phyloP scores from a whole-genome alignment of 2,113 vertebrate genomes.

The Lagopus muta region DNA sequence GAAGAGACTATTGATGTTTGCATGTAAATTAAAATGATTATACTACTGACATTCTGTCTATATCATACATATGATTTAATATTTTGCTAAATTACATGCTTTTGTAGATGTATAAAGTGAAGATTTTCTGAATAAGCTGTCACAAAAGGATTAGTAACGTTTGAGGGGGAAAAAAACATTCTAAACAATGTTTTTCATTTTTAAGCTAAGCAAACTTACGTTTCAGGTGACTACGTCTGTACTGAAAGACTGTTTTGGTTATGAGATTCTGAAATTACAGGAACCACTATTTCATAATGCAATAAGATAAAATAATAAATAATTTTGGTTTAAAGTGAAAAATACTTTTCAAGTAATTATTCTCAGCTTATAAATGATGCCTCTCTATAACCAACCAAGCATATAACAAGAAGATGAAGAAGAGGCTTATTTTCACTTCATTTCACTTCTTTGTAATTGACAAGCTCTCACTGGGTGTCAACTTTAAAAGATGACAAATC shows the following conservation, averaged over 20 bases:
- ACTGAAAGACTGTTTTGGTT: neutral
- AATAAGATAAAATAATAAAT: conserved; percentile 79
- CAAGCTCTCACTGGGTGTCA: conserved; percentile 92
- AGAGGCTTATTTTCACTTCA: conserved; percentile 94
- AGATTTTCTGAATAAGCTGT: neutral
- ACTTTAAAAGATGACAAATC: conserved; percentile 97
- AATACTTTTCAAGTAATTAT: conserved; percentile 93
- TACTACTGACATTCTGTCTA: neutral
- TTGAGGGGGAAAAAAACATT: neutral
- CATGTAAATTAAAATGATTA: conserved; percentile 10
- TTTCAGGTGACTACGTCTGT: neutral
- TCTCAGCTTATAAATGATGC: conserved; percentile 92
- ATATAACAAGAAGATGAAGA: conserved; percentile 99
- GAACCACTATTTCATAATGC: neutral
- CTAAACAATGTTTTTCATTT: neutral
- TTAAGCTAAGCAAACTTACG: conserved; percentile 1
- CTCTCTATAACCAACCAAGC: conserved; percentile 88
- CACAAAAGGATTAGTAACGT: neutral
- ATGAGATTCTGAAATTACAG: conserved; percentile 46
- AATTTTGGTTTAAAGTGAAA: conserved; percentile 85
- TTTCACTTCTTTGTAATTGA: conserved; percentile 98
- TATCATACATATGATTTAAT: neutral
- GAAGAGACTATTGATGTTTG: conserved; percentile 19
- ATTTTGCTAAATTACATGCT: conserved; percentile 27
- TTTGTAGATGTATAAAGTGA: conserved; percentile 13